Base-by-base conservation (phyloP, 35 echinoderm and acorn worm species). In the Anneissia japonica region DNA sequence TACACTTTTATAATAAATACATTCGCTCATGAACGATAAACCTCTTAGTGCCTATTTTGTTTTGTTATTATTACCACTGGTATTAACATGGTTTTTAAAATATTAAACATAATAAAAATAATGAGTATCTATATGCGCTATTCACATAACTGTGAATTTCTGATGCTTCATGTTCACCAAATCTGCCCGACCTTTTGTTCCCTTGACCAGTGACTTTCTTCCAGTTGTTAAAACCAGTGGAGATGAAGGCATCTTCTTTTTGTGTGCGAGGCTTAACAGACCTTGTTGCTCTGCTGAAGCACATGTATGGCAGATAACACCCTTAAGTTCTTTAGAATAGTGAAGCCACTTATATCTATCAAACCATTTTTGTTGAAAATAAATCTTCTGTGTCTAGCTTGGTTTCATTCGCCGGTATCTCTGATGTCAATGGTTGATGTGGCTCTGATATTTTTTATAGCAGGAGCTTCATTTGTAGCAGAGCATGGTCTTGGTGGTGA, bases 171-270 rank as follows among this genome's bases (percentile, higher is more conserved):
- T 92, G 81, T 17, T 37, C 36, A 37, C 72, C 14, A 76, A 88
- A 92, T 82, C 76, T 83, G 4, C 79, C 78, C 35, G 26, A 28
- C 40, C 6, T 36, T 4, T 80, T 31, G 34, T 36, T 80, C 9
- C 78, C 78, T n/a, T n/a, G n/a, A 0, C 78, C 34, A 32, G 32
- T 77, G 4, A 34, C 85, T 41, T 92, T 92, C 38, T 84, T 92
- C 90, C 90, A 93, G 35, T 89, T 89, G 12, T 79, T 55, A 80
- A 93, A 89, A 12, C 91, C 91, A 36, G 32, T 51, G 35, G 73
- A 19, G 0, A 74, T 32, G 55, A 93, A 93, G 16, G 91, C 73
- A 14, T 34, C 32, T 9, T 93, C n/a, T 82, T 74, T 88, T 88
- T 30, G 0, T 79, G 46, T 0, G 41, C 82, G 21, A 93, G 30